A percentile compares a stretch with the other conserved stretches of the same genome.
Conservation (phyloP, 1,140 invertebrate genomes). For the Cheumatopsyche charites region DNA sequence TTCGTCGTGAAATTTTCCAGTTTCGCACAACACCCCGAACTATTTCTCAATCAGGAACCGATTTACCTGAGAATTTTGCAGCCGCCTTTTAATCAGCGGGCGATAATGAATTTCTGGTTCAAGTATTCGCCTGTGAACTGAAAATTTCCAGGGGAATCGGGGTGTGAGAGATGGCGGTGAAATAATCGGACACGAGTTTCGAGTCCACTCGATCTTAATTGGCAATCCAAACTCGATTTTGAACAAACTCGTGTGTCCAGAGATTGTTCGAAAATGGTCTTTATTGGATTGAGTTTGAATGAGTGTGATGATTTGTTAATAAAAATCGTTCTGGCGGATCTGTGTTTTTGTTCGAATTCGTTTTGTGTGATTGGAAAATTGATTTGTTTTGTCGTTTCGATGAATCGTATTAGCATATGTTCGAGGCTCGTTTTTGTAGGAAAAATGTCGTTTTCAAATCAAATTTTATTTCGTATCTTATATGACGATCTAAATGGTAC, state of each 20-base stretch:
- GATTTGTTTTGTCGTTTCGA: no score
- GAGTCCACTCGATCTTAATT: slow-evolving; percentile 44
- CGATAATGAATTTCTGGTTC: slow-evolving; percentile 26
- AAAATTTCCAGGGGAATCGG: neutral
- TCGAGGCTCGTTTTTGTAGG: no score
- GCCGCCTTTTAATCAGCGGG: slow-evolving; percentile 30
- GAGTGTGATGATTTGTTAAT: slow-evolving; percentile 1
- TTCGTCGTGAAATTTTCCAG: neutral
- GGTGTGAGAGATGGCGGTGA: neutral
- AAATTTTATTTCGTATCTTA: no score
- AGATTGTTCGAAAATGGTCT: no score
- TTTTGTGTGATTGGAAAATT: no score
- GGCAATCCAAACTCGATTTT: slow-evolving; percentile 41
- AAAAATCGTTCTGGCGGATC: neutral
- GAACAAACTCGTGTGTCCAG: slow-evolving; percentile 36
- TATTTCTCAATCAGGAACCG: slow-evolving; percentile 33
- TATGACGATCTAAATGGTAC: no score
- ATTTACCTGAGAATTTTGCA: slow-evolving; percentile 37
- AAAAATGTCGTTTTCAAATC: no score
- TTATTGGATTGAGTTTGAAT: slow-evolving; percentile 27
- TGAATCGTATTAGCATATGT: no score
- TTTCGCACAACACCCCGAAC: slow-evolving; percentile 21
- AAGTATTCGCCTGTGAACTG: neutral
- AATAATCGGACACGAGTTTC: neutral
- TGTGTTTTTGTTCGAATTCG: neutral